These are phyloP conservation scores for Micoletzkya japonica DNA, from an alignment of 2,888 invertebrate genomes.

Conservation along the genomic window DNA sequence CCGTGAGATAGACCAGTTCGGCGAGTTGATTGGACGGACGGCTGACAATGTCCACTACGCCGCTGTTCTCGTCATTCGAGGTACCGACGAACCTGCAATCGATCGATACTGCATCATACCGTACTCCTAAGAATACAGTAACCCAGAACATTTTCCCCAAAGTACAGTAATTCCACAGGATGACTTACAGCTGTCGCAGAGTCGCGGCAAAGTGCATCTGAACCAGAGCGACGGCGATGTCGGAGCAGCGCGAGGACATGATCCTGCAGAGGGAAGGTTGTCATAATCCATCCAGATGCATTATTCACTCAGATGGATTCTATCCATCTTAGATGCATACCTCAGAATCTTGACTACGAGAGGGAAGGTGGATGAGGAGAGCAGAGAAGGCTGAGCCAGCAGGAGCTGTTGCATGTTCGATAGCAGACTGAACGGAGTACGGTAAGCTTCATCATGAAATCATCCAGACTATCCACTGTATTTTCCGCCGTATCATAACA, in stretches of 20 bases:
- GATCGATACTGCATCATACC: not conserved
- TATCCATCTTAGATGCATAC: slow-evolving; percentile 77
- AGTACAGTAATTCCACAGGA: not conserved
- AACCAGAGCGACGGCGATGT: slow-evolving; percentile 50
- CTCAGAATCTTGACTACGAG: slow-evolving; percentile 93
- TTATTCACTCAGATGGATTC: no score
- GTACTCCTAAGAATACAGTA: not conserved
- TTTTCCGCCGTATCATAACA: not conserved
- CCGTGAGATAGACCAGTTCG: slow-evolving; percentile 94
- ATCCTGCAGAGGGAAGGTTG: no score
- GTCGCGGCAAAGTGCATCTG: slow-evolving; percentile 36
- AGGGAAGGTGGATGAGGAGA: slow-evolving; percentile 92
- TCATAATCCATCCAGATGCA: no score
- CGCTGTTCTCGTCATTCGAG: slow-evolving; percentile 60
- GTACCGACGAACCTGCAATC: slow-evolving; percentile 74
- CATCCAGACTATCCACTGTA: no score
- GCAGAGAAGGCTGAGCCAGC: slow-evolving; percentile 90
- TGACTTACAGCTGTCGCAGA: slow-evolving; percentile 11
- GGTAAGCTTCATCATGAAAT: not conserved
- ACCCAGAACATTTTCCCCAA: not conserved
- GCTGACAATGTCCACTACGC: slow-evolving; percentile 70
- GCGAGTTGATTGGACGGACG: slow-evolving; percentile 93
- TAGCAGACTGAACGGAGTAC: slow-evolving; percentile 36
- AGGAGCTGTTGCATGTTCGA: slow-evolving; percentile 67
- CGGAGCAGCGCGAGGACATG: slow-evolving; percentile 71